Evolutionary conservation across 2,113 vertebrate species (phyloP).

Genomic region (Egretta garzetta): DNA sequence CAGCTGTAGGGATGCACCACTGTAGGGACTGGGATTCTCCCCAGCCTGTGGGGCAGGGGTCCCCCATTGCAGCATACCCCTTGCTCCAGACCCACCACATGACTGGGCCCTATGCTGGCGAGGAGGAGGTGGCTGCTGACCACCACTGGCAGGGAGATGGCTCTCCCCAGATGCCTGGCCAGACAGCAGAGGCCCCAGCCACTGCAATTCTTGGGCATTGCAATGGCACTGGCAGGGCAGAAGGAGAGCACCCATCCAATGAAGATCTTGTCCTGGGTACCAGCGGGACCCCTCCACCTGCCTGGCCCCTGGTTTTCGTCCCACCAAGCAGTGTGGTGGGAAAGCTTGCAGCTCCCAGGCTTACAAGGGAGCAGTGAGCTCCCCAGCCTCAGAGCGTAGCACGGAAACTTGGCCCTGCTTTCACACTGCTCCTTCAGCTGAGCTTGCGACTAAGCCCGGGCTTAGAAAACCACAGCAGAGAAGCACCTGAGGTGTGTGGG

Average conservation of each 20-base stretch:
- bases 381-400: neutral
- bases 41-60: too few relatives aligned
- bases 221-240: neutral
- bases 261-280: neutral
- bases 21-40: neutral
- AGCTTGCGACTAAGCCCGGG: neutral
- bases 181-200: neutral
- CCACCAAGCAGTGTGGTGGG: neutral
- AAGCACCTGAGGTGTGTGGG: neutral
- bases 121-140: neutral
- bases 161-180: neutral
- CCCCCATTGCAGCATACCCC: neutral
- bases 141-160: neutral
- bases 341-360: neutral
- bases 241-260: neutral
- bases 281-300: neutral
- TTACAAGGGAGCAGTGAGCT: neutral
- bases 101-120: neutral
- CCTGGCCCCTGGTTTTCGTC: neutral
- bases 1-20: neutral
- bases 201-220: neutral
- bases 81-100: neutral
- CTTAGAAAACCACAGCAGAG: neutral
- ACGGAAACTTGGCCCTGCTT: neutral
- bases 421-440: neutral